These are phyloP conservation scores for Choristoneura fumiferana DNA, from an alignment of 1,140 invertebrate genomes.

Conservation along the genomic window DNA sequence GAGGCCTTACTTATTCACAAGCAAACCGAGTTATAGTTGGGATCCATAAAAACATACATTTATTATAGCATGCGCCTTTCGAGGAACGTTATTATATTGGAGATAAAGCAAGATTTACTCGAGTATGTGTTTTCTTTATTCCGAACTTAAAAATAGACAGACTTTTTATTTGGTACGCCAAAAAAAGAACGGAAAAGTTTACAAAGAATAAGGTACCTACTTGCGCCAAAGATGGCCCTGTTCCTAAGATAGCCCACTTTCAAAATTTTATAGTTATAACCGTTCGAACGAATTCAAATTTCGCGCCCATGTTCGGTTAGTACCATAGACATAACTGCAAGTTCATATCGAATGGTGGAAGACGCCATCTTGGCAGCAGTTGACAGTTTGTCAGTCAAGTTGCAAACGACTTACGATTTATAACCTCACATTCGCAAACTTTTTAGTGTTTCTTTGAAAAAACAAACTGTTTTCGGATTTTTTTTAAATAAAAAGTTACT, in stretches of 20 bases:
- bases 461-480: background rate
- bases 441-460: background rate
- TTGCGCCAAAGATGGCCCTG: too few relatives aligned
- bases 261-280: background rate
- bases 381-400: background rate
- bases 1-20: slow-evolving; percentile 3
- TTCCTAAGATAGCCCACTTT: too few relatives aligned
- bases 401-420: background rate
- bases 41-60: slow-evolving; percentile 9
- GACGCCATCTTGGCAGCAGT: background rate
- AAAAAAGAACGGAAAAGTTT: too few relatives aligned
- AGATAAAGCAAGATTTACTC: too few relatives aligned
- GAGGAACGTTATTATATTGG: too few relatives aligned
- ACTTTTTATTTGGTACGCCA: too few relatives aligned
- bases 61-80: too few relatives aligned
- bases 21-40: background rate
- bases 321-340: background rate
- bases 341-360: background rate
- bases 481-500: background rate
- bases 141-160: too few relatives aligned
- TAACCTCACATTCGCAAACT: background rate
- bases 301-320: background rate
- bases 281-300: background rate
- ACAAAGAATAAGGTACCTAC: too few relatives aligned
- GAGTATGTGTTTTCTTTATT: too few relatives aligned